Evolutionary conservation across 1,140 invertebrate genomes (phyloP).

Genomic region (Neodiprion pinetum): DNA sequence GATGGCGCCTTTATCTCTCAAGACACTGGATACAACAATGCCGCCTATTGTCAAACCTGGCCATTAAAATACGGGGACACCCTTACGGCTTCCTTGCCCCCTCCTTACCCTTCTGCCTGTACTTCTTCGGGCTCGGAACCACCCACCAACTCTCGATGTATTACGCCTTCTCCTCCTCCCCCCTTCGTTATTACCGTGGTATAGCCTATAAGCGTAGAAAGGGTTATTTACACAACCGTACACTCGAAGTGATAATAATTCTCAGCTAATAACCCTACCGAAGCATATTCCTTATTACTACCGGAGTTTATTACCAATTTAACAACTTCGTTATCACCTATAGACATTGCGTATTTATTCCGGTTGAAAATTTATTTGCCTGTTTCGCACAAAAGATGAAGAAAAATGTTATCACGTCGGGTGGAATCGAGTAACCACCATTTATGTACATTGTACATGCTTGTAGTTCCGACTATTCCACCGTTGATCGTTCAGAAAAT

Average conservation of each 20-base stretch:
- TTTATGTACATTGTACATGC: too few relatives aligned
- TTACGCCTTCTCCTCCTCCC: constrained; percentile 10
- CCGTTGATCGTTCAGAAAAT: too few relatives aligned
- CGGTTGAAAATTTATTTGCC: too few relatives aligned
- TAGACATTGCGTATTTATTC: background rate
- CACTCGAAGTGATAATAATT: constrained; percentile 43
- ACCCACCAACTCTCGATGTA: constrained; percentile 9
- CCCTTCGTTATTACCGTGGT: constrained; percentile 37
- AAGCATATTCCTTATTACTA: background rate
- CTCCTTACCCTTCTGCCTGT: background rate
- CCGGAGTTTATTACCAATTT: background rate
- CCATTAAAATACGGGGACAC: constrained; percentile 47
- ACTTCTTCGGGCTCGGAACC: background rate
- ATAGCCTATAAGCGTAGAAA: constrained; percentile 43
- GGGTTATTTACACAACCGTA: constrained; percentile 23
- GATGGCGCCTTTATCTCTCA: constrained; percentile 36
- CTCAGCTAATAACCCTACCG: constrained; percentile 38
- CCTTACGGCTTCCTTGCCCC: constrained; percentile 19
- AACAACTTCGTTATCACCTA: background rate
- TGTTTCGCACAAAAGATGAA: too few relatives aligned
- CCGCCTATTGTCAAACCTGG: constrained; percentile 47
- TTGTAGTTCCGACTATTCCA: too few relatives aligned
- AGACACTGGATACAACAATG: constrained; percentile 35
- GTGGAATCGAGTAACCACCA: too few relatives aligned
- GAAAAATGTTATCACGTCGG: too few relatives aligned